Conservation (phyloP, 2,113 vertebrate species). For the Tinamus guttatus region DNA sequence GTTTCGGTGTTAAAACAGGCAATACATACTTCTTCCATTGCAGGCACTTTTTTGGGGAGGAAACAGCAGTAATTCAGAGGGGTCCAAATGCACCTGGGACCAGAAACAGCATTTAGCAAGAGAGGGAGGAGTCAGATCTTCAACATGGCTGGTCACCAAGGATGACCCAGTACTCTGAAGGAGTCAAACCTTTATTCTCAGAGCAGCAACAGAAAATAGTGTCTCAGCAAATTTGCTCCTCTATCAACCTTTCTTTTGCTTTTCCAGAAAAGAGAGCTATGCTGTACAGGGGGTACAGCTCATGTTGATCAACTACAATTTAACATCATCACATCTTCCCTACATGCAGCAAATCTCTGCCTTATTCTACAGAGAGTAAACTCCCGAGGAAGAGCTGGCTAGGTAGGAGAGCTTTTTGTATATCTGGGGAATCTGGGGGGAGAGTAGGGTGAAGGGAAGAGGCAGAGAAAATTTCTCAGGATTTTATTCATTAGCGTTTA, state of each 20-base stretch:
- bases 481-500: neutral
- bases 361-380: neutral
- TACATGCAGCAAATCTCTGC: neutral
- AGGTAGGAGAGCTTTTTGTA: neutral
- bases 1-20: neutral
- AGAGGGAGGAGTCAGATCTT: neutral
- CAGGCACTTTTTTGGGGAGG: fast-evolving
- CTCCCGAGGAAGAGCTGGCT: neutral
- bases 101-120: neutral
- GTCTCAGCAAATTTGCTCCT: neutral
- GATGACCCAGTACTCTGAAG: neutral
- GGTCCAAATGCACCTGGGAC: neutral
- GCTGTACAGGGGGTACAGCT: neutral
- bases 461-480: neutral
- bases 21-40: fast-evolving
- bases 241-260: neutral
- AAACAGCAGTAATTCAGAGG: neutral
- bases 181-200: neutral
- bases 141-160: neutral
- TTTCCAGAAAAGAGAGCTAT: neutral
- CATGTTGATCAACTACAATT: neutral
- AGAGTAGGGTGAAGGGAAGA: neutral
- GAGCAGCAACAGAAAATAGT: neutral
- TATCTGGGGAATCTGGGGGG: fast-evolving
- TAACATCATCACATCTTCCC: neutral